Conservation (phyloP, 2,113 vertebrate genomes). For the Megaceryle torquata region DNA sequence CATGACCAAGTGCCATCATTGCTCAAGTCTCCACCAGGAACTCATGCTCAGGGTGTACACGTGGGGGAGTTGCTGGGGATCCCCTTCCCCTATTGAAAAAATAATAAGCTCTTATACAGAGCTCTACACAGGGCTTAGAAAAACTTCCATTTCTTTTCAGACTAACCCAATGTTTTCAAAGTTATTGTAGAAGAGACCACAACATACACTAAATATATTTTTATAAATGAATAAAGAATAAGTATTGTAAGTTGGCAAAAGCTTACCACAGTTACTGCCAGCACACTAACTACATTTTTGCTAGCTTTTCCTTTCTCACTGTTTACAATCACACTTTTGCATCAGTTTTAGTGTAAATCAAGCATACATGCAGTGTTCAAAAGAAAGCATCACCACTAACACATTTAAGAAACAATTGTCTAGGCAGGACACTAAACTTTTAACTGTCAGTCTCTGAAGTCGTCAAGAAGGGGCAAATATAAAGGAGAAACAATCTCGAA, state of each 20-base stretch:
- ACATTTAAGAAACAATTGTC: neutral
- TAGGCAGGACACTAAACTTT: neutral
- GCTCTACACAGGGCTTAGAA: neutral
- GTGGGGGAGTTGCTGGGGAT: neutral
- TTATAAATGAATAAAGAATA: neutral
- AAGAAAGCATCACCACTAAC: neutral
- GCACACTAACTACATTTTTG: neutral
- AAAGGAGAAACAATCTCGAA: neutral
- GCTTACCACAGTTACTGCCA: neutral
- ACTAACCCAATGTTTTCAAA: neutral
- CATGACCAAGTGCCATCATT: neutral
- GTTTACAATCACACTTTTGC: neutral
- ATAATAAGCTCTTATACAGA: neutral
- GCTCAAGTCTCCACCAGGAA: neutral
- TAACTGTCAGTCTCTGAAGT: neutral
- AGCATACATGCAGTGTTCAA: neutral
- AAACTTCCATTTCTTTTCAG: neutral
- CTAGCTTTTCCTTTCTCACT: neutral
- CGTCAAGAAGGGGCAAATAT: neutral
- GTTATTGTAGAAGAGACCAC: neutral
- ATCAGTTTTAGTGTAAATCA: neutral
- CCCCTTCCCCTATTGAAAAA: neutral
- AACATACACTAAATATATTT: neutral
- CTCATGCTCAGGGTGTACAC: accelerated
- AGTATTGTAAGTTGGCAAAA: neutral